Evolutionary conservation across 1,140 invertebrate species (phyloP).

Genomic region (Zaprionus davidi): DNA sequence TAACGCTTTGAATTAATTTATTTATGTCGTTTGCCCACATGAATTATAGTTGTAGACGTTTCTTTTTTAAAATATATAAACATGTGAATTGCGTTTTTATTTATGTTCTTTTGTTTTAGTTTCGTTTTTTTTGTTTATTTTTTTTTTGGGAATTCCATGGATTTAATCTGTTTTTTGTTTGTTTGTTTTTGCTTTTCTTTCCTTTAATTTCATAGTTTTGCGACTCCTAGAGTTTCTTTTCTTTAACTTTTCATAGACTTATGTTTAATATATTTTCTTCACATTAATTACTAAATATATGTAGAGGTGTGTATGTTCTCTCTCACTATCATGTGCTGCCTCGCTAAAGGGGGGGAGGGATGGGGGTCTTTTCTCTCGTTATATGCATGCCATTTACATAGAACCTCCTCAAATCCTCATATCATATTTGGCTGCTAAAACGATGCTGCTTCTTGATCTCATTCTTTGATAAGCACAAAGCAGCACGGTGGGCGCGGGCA

Average conservation of each 20-base stretch:
- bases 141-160: conserved; percentile 71
- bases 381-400: conserved; percentile 55
- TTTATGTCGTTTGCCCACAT: conserved; percentile 72
- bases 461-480: conserved; percentile 35
- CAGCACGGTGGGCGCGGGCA: conserved; percentile 62
- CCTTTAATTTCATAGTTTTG: conserved; percentile 54
- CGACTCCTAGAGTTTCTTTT: conserved; percentile 51
- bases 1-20: conserved; percentile 59
- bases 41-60: conserved; percentile 58
- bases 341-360: conserved; percentile 7
- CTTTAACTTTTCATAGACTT: conserved; percentile 71
- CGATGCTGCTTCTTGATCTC: conserved; percentile 33
- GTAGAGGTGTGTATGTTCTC: conserved; percentile 62
- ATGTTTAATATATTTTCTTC: conserved; percentile 70
- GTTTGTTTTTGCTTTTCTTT: conserved; percentile 50
- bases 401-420: conserved; percentile 41
- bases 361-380: conserved; percentile 17
- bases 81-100: conserved; percentile 54
- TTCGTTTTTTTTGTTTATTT: conserved; percentile 54
- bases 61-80: conserved; percentile 71
- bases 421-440: conserved; percentile 42
- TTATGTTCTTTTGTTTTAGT: conserved; percentile 47
- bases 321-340: conserved; percentile 48
- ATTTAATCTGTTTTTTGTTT: conserved; percentile 47
- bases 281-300: conserved; percentile 78